Evolutionary conservation across 2,888 invertebrate species (phyloP), one percentile per base, ranked within the genome.

Genomic region (Rutpela maculata): DNA sequence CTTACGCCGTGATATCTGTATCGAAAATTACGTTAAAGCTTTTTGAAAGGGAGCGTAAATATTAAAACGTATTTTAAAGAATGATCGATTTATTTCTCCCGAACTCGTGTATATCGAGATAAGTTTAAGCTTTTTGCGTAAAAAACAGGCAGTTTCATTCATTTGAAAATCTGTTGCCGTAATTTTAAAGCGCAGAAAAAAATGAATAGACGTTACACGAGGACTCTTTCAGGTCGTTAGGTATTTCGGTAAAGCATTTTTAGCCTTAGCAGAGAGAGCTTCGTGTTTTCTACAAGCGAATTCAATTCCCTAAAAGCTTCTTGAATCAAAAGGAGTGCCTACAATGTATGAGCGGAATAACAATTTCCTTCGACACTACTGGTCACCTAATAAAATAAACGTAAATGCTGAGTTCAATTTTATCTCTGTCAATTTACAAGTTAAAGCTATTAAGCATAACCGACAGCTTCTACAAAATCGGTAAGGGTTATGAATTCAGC

Each of bases 221-320:
- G 18, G 57, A 26, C 70, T 57, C 62, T 43, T 67, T 59, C 12
- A 66, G 17, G 67, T 62, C 66, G 66, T 74, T 74, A 26, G 26
- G 59, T 60, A 70, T 70, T 70, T 60, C 70, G 60, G 59, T 65
- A 75, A 78, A 75, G 75, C 62, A 75, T 78, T 75, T 78, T 73
- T 31, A 66, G 57, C 72, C 15, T 19, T 50, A 75, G 50, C 77
- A 78, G 35, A 70, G 75, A 76, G 69, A 74, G 55, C 65, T 59
- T 72, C 77, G 77, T 77, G 69, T 77, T 76, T 76, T 71, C 77
- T 38, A 79, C 80, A 77, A 78, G 79, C 78, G 81, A 83, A 84
- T 83, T 81, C 83, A 85, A 85, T 84, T 84, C 81, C 80, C 82
- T 85, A 82, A 85, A 85, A 85, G 84, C 84, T 81, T 80, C 78